Conservation (phyloP, 2,797 vertebrate genomes). For the Huso huso region DNA sequence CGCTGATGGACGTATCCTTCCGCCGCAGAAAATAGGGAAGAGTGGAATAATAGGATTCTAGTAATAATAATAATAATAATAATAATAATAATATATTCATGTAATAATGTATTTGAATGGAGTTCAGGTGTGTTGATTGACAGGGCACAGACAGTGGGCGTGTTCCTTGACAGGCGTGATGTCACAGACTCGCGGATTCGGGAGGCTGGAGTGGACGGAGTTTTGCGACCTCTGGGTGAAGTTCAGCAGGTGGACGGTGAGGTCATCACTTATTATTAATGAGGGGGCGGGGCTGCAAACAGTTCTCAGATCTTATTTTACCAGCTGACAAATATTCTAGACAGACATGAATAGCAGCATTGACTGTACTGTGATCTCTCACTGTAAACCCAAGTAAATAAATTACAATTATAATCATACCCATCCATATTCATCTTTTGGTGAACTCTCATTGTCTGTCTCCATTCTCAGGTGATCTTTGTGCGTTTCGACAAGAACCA, state of each 20-base stretch:
- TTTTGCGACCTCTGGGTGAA: constrained; percentile 60
- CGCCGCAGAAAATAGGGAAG: constrained; percentile 4
- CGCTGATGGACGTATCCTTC: constrained; percentile 67
- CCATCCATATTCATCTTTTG: no score
- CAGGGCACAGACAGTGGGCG: no score
- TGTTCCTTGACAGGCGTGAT: constrained; percentile 36
- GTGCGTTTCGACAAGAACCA: constrained; percentile 51
- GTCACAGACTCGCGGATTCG: constrained; percentile 49
- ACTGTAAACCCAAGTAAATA: no score
- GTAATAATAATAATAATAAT: no score
- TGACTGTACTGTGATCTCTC: no score
- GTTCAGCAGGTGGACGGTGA: constrained; percentile 57
- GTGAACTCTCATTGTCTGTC: constrained; percentile 8
- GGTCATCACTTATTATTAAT: constrained; percentile 5
- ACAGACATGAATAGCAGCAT: no score
- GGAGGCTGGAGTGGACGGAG: constrained; percentile 44
- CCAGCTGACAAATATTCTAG: no score
- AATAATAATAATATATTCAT: no score
- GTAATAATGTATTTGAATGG: no score
- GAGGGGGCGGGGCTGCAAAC: neutral
- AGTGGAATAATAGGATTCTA: neutral
- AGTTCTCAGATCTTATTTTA: neutral
- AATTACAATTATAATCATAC: no score
- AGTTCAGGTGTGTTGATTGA: neutral
- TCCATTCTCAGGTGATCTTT: constrained; percentile 50